phyloP scores from a whole-genome alignment of 1,140 invertebrate species.

The Calliphora vicina region DNA sequence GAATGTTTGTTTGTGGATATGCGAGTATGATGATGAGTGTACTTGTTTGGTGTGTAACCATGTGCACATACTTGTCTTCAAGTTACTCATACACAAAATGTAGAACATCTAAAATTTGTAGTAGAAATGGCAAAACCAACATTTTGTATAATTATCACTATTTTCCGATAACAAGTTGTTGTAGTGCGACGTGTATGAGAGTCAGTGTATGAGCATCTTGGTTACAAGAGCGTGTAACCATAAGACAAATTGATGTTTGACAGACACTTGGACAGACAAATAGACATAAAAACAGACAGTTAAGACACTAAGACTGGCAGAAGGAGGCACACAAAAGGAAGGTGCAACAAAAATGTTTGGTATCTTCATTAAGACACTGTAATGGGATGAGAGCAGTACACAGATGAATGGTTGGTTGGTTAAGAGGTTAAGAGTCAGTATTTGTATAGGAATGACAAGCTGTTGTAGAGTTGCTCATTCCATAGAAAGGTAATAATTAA shows the following conservation, averaged over 20 bases:
- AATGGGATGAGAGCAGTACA: background rate
- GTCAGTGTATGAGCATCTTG: background rate
- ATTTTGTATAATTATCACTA: conserved; percentile 1
- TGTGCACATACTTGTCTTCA: no score
- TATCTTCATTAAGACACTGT: background rate
- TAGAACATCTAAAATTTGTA: background rate
- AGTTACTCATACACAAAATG: background rate
- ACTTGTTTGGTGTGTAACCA: no score
- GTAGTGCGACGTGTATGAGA: no score
- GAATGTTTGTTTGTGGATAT: no score
- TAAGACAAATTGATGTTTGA: background rate
- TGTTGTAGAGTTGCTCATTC: no score
- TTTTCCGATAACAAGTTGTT: background rate
- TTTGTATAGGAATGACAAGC: background rate
- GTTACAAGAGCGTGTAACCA: background rate
- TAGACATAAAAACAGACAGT: background rate
- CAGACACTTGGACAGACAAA: background rate
- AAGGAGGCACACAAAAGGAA: background rate
- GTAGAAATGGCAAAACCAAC: background rate
- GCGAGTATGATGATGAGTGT: no score
- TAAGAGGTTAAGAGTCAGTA: background rate
- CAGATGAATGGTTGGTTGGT: background rate
- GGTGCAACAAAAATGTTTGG: background rate
- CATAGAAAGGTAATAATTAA: no score
- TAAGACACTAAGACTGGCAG: no score